phyloP scores from a whole-genome alignment of 2,113 vertebrate species.

The Apteryx owenii region DNA sequence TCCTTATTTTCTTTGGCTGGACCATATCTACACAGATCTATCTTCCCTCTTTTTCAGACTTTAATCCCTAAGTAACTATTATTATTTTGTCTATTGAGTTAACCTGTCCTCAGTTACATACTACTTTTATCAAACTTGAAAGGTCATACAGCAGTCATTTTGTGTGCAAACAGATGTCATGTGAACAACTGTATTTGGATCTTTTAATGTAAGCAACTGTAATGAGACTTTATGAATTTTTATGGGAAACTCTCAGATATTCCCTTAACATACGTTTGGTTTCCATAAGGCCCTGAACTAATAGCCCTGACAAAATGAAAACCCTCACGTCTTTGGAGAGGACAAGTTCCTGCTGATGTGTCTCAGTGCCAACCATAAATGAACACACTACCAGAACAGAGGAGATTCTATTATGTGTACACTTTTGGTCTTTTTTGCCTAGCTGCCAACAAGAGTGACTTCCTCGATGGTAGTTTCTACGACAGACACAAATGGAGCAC shows the following conservation, averaged over 20 bases:
- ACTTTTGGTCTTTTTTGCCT: background rate
- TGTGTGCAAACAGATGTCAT: constrained; percentile 15
- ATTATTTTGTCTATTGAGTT: constrained; percentile 32
- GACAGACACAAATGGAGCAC: background rate
- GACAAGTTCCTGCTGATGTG: background rate
- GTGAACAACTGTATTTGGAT: constrained; percentile 40
- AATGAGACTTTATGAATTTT: constrained; percentile 41
- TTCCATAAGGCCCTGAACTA: background rate
- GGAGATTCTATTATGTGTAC: background rate
- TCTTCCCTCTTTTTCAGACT: constrained; percentile 9
- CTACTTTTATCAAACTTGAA: background rate
- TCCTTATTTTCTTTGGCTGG: constrained; percentile 11
- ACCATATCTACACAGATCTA: constrained; percentile 4
- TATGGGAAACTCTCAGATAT: constrained; percentile 50
- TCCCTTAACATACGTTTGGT: background rate
- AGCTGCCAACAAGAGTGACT: background rate
- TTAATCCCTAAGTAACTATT: constrained; percentile 35
- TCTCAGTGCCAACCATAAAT: background rate
- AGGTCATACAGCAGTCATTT: constrained; percentile 42
- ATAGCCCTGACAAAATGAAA: background rate
- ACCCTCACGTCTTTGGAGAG: background rate
- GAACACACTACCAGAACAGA: background rate
- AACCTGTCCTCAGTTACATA: background rate
- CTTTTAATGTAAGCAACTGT: constrained; percentile 57
- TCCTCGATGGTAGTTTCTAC: background rate